These are phyloP conservation scores for Etia nguti DNA, from an alignment of 2,113 vertebrate species.

Conservation along the genomic window DNA sequence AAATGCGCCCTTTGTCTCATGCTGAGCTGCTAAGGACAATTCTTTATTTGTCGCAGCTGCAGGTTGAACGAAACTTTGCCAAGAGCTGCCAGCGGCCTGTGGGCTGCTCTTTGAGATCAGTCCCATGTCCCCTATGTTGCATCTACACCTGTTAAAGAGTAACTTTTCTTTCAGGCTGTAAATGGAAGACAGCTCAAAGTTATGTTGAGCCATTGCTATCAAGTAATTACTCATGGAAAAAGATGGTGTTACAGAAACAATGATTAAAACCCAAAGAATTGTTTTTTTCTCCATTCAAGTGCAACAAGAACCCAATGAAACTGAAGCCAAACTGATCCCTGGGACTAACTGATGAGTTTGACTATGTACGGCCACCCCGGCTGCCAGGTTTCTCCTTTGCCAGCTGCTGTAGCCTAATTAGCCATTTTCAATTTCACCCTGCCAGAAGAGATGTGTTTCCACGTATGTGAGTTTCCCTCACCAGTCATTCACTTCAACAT, in stretches of 20 bases:
- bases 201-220: background rate
- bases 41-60: background rate
- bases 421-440: constrained; percentile 59
- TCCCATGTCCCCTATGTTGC: background rate
- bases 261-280: background rate
- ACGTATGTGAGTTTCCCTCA: constrained; percentile 57
- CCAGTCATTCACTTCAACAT: constrained; percentile 39
- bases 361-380: constrained; percentile 37
- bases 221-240: background rate
- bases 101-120: background rate
- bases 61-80: background rate
- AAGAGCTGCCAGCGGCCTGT: background rate
- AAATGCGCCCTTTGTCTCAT: background rate
- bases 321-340: constrained; percentile 10
- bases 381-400: constrained; percentile 34
- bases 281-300: background rate
- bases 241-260: background rate
- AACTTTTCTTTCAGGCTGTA: background rate
- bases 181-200: background rate
- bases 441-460: constrained; percentile 66
- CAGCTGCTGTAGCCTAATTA: constrained; percentile 70
- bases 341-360: background rate
- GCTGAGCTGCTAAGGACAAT: background rate
- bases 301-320: constrained; percentile 7
- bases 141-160: background rate